Evolutionary conservation across 2,797 vertebrate genomes (phyloP).

Genomic region (Spheniscus humboldti): DNA sequence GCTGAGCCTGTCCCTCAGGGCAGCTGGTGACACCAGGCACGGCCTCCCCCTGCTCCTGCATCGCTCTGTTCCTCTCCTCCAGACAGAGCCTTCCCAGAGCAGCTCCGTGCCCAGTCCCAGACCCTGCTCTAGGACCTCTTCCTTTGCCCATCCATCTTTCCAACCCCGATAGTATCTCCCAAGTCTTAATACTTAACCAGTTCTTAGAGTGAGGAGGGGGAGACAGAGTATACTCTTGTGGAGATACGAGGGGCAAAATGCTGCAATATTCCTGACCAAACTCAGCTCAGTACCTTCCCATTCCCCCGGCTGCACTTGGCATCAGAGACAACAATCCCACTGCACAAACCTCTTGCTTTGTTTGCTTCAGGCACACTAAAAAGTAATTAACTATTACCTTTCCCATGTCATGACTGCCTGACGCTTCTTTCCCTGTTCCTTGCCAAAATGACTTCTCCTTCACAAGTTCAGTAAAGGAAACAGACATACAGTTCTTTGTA

Average conservation of each 20-base stretch:
- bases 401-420: not conserved
- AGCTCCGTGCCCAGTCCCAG: not conserved
- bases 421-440: not conserved
- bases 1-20: not conserved
- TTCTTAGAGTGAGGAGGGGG: not conserved
- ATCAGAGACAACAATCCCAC: not conserved
- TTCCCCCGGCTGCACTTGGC: not conserved
- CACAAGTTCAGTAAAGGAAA: not conserved
- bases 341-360: not conserved
- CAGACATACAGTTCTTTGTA: not conserved
- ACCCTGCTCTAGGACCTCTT: not conserved
- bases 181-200: not conserved
- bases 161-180: not conserved
- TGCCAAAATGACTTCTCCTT: not conserved
- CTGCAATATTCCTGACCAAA: not conserved
- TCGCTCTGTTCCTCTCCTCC: not conserved
- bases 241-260: rapidly evolving
- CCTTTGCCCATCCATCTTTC: not conserved
- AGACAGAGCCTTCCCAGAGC: not conserved
- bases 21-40: not conserved
- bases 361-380: not conserved
- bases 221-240: not conserved
- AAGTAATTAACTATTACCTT: not conserved
- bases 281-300: not conserved
- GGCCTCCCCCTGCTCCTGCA: not conserved